Conservation (phyloP, 2,888 invertebrate species). For the Merodon equestris region DNA sequence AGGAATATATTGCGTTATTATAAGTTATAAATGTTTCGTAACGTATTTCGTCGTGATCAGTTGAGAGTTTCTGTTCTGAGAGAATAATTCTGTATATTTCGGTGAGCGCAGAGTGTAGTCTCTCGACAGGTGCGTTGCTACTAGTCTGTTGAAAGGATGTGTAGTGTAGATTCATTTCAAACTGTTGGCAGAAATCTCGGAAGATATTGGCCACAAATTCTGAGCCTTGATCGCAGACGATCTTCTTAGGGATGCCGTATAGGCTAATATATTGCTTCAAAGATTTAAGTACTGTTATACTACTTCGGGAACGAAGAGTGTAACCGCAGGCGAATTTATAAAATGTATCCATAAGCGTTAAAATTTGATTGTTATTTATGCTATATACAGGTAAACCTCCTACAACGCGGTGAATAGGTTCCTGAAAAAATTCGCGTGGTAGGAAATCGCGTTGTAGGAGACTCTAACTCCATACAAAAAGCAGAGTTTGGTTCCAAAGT, state of each 20-base stretch:
- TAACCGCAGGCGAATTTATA: conserved; percentile 38
- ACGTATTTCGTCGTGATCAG: conserved; percentile 52
- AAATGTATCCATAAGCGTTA: conserved; percentile 47
- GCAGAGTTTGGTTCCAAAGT: too few species aligned
- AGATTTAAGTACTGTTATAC: conserved; percentile 26
- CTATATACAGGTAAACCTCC: too few species aligned
- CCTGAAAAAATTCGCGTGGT: too few species aligned
- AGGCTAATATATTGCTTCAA: conserved; percentile 31
- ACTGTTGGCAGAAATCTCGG: conserved; percentile 49
- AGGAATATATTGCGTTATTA: conserved; percentile 48
- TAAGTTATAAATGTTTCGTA: conserved; percentile 42
- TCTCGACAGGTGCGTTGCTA: conserved; percentile 60
- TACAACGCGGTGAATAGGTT: too few species aligned
- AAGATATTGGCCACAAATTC: conserved; percentile 52
- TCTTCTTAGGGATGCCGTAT: conserved; percentile 34
- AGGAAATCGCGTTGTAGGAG: too few species aligned
- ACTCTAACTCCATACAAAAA: too few species aligned
- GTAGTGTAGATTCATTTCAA: conserved; percentile 27
- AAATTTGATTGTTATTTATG: conserved; percentile 36
- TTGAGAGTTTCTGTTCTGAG: conserved; percentile 29
- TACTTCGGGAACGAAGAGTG: conserved; percentile 35
- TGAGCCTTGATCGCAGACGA: conserved; percentile 38
- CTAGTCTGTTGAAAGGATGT: conserved; percentile 56
- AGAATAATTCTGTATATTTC: conserved; percentile 63
- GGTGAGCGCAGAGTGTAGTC: conserved; percentile 51